These are phyloP conservation scores for Murina feae DNA, from an alignment of 2,113 vertebrate genomes.

Conservation along the genomic window DNA sequence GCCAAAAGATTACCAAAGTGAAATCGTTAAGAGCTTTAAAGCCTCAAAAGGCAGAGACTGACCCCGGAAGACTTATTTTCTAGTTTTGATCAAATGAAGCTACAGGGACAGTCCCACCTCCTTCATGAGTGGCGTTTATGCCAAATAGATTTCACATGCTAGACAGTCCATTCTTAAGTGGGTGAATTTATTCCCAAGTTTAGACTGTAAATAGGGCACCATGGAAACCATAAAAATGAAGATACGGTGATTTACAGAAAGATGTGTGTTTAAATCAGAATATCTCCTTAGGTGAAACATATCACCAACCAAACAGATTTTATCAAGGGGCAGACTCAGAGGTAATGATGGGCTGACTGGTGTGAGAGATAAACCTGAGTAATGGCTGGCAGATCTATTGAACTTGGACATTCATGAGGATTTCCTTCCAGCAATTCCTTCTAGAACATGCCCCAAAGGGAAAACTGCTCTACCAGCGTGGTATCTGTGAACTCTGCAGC, in stretches of 20 bases:
- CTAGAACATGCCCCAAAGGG: slow-evolving; percentile 53
- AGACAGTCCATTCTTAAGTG: slow-evolving; percentile 65
- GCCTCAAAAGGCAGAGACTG: not conserved
- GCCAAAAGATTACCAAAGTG: not conserved
- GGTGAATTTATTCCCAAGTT: slow-evolving; percentile 66
- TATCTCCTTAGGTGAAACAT: slow-evolving; percentile 55
- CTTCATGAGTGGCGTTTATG: slow-evolving; percentile 49
- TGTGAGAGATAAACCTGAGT: slow-evolving; percentile 62
- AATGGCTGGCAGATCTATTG: slow-evolving; percentile 65
- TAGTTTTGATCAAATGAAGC: slow-evolving; percentile 29
- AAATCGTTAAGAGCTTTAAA: slow-evolving; percentile 37
- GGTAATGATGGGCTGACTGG: slow-evolving; percentile 55
- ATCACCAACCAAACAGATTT: slow-evolving; percentile 64
- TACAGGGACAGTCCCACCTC: not conserved
- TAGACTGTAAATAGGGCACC: slow-evolving; percentile 61
- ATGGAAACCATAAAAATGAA: slow-evolving; percentile 72
- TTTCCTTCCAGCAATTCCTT: slow-evolving; percentile 65
- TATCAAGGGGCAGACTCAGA: slow-evolving; percentile 67
- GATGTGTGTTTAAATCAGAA: slow-evolving; percentile 67
- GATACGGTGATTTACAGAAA: slow-evolving; percentile 65
- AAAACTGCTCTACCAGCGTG: not conserved
- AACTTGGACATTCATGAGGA: slow-evolving; percentile 64
- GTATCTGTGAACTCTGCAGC: not conserved
- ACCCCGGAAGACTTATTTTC: slow-evolving; percentile 43
- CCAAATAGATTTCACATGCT: slow-evolving; percentile 50